Evolutionary conservation across 2,888 invertebrate species (phyloP).

Genomic region (Masnerella sp.): DNA sequence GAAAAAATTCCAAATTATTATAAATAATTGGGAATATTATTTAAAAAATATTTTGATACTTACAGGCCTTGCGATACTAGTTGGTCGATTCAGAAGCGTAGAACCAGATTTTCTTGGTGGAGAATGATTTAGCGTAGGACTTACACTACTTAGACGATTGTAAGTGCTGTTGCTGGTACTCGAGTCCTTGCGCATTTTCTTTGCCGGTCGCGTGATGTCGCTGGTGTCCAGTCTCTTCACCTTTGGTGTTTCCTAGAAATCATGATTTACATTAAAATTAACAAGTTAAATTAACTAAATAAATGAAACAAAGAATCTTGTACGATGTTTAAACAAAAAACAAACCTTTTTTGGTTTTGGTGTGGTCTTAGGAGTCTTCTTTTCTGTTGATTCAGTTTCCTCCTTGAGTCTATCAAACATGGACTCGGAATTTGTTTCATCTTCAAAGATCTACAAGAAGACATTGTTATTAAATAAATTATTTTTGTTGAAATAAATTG

Average conservation of each 20-base stretch:
- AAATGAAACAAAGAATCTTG: background rate
- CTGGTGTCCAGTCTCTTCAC: slow-evolving; percentile 72
- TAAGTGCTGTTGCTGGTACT: slow-evolving; percentile 77
- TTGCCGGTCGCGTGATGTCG: slow-evolving; percentile 71
- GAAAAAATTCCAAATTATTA: too few relatives aligned
- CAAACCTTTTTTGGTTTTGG: slow-evolving; percentile 78
- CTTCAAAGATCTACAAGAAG: slow-evolving; percentile 78
- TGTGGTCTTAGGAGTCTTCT: slow-evolving; percentile 73
- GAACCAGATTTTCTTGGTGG: slow-evolving; percentile 80
- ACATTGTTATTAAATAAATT: too few relatives aligned
- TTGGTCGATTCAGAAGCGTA: slow-evolving; percentile 83
- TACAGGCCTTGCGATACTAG: slow-evolving; percentile 84
- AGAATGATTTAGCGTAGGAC: slow-evolving; percentile 78
- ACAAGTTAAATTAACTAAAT: background rate
- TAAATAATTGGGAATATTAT: too few relatives aligned
- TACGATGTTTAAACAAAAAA: slow-evolving; percentile 9
- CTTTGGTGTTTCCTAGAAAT: slow-evolving; percentile 68
- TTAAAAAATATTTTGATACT: too few relatives aligned
- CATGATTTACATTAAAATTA: slow-evolving; percentile 1
- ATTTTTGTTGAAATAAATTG: too few relatives aligned
- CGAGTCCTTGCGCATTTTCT: slow-evolving; percentile 77
- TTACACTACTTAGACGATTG: slow-evolving; percentile 77
- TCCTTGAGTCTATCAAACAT: slow-evolving; percentile 86
- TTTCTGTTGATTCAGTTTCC: slow-evolving; percentile 75
- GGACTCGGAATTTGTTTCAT: slow-evolving; percentile 82